Base-by-base conservation (phyloP, 2,113 vertebrate genomes). In the Solea senegalensis region DNA sequence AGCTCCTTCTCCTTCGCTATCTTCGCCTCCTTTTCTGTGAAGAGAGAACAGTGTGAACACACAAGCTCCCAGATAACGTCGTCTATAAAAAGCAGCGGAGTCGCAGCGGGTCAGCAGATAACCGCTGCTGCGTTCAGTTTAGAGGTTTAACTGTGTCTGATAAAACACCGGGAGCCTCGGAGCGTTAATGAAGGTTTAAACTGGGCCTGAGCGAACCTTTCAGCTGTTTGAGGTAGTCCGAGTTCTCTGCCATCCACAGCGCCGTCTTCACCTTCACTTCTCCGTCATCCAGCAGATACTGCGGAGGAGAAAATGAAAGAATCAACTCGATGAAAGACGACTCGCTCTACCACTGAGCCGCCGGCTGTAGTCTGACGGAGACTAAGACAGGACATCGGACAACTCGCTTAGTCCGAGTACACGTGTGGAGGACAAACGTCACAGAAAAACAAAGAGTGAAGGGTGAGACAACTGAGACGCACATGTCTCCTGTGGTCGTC, bases 1-100 rank as follows among this genome's bases (percentile, higher is more conserved):
- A 98, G 95, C 80, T 94, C 96, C 86, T 98, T 98, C 85, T 99
- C 97, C 90, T 97, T 97, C 0, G 96, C 97, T 58, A 98, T 97
- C 72, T 94, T 94, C 5, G 95, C 97, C 83, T 97, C 97, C 66
- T 99, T 99, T 88, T 96, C 98, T 99, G 87, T 54, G 93, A 76
- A 1, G 5, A 82, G 71, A 86, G 72, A 65, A 80, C 8, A 16
- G 49, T 16, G 5, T 46, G 48, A 56, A 39, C 28, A 46, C 0
- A 48, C 15, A 61, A 48, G 34, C 27, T 28, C 7, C 0, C 8
- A 67, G 39, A 72, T 39, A 72, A 54, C 8, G 3, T 4, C 12
- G n/a, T 46, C 69, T 59, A 49, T 5, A 28, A 4, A 26, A 57
- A 44, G 9, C 41, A 8, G 60, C 3, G 50, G 26, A 53, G 16